Conservation (phyloP, 2,113 vertebrate genomes). For the Amia ocellicauda region DNA sequence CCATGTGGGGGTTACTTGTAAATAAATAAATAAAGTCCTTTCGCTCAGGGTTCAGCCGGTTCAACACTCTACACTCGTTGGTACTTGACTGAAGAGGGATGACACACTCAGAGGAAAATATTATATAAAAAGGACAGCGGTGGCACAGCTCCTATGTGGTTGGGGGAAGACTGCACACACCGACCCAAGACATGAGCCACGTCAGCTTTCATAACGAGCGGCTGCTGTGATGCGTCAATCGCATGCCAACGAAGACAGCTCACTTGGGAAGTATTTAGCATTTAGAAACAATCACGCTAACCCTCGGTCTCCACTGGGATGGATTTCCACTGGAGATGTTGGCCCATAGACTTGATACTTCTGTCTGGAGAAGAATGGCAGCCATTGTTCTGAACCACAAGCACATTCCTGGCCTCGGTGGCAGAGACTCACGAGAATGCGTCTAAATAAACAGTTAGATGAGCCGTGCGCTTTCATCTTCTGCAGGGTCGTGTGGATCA, state of each 20-base stretch:
- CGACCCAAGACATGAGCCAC: background rate
- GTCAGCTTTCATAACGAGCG: background rate
- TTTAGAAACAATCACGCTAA: background rate
- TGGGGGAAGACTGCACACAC: background rate
- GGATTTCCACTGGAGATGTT: background rate
- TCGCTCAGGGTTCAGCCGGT: no score
- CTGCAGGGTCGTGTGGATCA: no score
- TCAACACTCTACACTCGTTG: no score
- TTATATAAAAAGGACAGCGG: no score
- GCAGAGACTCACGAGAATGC: background rate
- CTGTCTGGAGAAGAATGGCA: slow-evolving; percentile 5
- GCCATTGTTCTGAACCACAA: background rate
- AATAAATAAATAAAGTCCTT: no score
- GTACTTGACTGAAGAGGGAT: no score
- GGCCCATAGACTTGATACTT: background rate
- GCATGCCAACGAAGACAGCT: background rate
- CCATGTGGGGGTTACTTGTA: no score
- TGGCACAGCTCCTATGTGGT: background rate
- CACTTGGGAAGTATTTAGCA: background rate
- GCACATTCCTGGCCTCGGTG: background rate
- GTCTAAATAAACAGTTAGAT: background rate
- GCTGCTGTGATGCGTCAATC: background rate
- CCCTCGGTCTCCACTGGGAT: no score
- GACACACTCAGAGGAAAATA: no score
- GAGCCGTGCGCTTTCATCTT: no score